phyloP scores from a whole-genome alignment of 2,113 vertebrate genomes.

The Fukomys damarensis region DNA sequence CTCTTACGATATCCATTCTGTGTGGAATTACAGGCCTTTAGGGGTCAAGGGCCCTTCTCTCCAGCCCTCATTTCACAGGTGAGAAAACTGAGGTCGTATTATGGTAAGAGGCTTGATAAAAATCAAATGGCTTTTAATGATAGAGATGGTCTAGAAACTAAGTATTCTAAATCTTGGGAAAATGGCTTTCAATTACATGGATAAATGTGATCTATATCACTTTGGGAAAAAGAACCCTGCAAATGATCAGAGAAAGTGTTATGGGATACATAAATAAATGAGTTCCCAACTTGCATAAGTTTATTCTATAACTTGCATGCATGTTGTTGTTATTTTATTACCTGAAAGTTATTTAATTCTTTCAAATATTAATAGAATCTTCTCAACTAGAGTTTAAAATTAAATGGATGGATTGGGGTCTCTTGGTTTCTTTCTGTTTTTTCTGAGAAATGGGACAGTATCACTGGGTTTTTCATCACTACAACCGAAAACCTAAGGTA shows the following conservation, averaged over 20 bases:
- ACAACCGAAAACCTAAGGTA: neutral
- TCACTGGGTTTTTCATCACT: neutral
- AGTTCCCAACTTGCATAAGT: neutral
- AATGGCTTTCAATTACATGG: neutral
- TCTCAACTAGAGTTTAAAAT: conserved; percentile 14
- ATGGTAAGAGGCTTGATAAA: neutral
- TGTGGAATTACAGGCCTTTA: neutral
- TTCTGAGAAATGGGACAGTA: neutral
- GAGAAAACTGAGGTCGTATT: neutral
- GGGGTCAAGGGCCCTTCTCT: neutral
- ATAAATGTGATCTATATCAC: neutral
- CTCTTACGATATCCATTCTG: neutral
- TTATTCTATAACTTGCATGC: neutral
- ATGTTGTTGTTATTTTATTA: neutral
- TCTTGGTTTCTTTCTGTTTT: conserved; percentile 11
- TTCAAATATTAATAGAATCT: neutral
- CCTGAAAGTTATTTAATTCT: neutral
- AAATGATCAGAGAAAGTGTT: neutral
- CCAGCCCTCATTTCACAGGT: neutral
- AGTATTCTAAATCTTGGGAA: neutral
- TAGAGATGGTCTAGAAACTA: neutral
- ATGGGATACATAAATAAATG: neutral
- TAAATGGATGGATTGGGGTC: neutral
- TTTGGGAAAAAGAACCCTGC: neutral
- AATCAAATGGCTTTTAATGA: neutral